Base-by-base conservation (phyloP, 2,888 invertebrate genomes). In the Lordiphosa fenestrarum region DNA sequence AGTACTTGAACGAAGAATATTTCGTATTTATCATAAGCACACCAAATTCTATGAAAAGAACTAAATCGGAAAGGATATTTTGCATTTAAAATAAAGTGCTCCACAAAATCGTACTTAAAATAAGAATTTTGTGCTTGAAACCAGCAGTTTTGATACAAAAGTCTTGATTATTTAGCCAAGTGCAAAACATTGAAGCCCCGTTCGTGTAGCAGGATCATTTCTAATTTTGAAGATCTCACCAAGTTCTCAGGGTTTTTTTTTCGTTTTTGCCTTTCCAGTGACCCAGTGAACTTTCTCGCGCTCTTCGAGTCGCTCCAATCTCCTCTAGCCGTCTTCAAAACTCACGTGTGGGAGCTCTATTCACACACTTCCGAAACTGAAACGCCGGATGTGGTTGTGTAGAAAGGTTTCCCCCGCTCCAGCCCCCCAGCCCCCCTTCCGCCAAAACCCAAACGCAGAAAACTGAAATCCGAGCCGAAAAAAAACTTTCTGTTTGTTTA, bases 401-500 rank as follows among this genome's bases (percentile, higher is more conserved):
- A 56, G 57, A 57, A 49, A 57, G 52, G 44, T 41, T 33, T 19
- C 38, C 47, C 37, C 21, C 6, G 21, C 35, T 19, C 33, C n/a
- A n/a, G n/a, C 9, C 1, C 36, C 6, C 33, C 33, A 13, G 36
- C 7, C 23, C 33, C 10, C 21, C 23, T 13, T 1, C n/a, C 41
- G 1, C 15, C 15, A 1, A 15, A 15, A 15, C 15, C 15, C 15
- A 15, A 48, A 36, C n/a, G 9, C 10, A 25, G 30, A 30, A 40
- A 36, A 46, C 9, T 33, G 13, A 48, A 9, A 33, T 4, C 21
- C 25, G 9, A 49, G 25, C 2, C 7, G 13, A 13, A 13, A 44
- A 44, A 3, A 15, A 23, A 81, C 77, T 77, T 77, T 77, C 77
- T 76, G 77, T 77, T 77, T 77, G 72, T 47, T 51, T 61, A 57